A percentile compares a stretch with the other conserved stretches of the same genome.
Evolutionary conservation across 1,140 invertebrate species (phyloP).

Genomic region (Episyrphus balteatus): DNA sequence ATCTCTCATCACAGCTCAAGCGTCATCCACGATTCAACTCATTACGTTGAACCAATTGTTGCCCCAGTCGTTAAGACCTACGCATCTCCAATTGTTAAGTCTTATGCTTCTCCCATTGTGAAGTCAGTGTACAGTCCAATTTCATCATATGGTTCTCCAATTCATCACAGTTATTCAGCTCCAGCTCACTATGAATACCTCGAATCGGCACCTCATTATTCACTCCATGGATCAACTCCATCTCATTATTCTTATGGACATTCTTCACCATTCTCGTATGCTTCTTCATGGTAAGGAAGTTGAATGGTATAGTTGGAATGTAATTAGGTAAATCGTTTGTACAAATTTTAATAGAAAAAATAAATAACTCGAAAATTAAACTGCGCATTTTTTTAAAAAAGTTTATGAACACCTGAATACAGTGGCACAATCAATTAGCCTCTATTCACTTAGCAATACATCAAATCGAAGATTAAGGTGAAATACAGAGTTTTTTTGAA

Average conservation of each 20-base stretch:
- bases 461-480: too few relatives aligned
- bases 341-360: too few relatives aligned
- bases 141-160: not conserved
- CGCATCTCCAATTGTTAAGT: constrained; percentile 10
- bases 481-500: too few relatives aligned
- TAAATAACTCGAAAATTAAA: too few relatives aligned
- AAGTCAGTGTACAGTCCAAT: constrained; percentile 15
- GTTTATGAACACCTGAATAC: too few relatives aligned
- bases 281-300: constrained; percentile 9
- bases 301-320: too few relatives aligned
- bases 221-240: too few relatives aligned
- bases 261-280: constrained; percentile 21
- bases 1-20: constrained; percentile 40
- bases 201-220: constrained; percentile 10
- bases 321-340: too few relatives aligned
- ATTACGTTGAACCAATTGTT: constrained; percentile 20
- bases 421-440: too few relatives aligned
- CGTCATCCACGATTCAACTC: constrained; percentile 23
- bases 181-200: constrained; percentile 20
- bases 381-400: too few relatives aligned
- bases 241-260: too few relatives aligned
- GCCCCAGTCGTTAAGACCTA: constrained; percentile 21
- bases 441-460: too few relatives aligned
- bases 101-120: constrained; percentile 1
- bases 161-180: constrained; percentile 11